Base-by-base conservation (phyloP, 2,113 vertebrate genomes). In the Menura novaehollandiae region DNA sequence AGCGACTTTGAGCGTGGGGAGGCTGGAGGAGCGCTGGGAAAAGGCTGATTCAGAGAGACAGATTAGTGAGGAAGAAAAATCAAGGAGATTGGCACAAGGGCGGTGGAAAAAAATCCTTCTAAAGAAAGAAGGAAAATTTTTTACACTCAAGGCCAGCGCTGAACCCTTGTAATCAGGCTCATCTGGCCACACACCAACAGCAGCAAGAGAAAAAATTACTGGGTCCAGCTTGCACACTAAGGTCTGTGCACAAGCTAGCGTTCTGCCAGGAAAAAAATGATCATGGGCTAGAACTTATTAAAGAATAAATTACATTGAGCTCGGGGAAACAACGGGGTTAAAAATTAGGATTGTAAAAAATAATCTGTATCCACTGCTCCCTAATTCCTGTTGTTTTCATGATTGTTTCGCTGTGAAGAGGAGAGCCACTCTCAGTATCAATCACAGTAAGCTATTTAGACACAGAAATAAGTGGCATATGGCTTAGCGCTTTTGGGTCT, bases 401-500 rank as follows among this genome's bases (percentile, higher is more conserved):
- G 89, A 94, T 95, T 96, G 73, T 79, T 97, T 93, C 60, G 12
- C 81, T n/a, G 35, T 89, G 79, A 94, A 56, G 87, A 80, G 35
- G 51, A 89, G 92, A 95, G 58, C n/a, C 85, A 81, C 77, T 81
- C 87, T 89, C 43, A 8, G 76, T 88, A 95, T 75, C 87, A 97
- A 82, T 89, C 88, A 91, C 43, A 85, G 77, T 94, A 93, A 97
- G 82, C 89, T 97, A 97, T 97, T 97, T 95, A 97, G 96, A 93
- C 94, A 91, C 85, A 85, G 91, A 96, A 95, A 79, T 94, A 97
- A 96, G 92, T 96, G 75, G 94, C 93, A 96, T 94, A 95, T 97
- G 87, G 95, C 95, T 97, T 97, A 97, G 95, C 95, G 91, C 92
- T 97, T 96, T 51, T 63, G 93, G 94, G 97, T 96, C 93, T 94